phyloP scores from a whole-genome alignment of 2,888 invertebrate genomes.

The Tridacna gigas region DNA sequence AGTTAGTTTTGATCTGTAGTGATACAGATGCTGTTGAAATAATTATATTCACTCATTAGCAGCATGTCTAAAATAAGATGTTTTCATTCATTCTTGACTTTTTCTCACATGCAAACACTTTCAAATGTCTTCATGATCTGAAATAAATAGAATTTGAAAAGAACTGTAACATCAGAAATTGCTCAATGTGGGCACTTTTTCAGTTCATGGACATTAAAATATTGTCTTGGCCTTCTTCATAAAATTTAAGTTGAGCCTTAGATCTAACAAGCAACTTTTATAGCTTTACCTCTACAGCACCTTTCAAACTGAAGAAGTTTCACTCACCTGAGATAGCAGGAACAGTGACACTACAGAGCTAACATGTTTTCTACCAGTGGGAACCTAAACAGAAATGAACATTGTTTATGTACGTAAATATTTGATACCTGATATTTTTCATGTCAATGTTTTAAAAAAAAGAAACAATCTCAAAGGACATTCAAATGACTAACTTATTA shows the following conservation, averaged over 20 bases:
- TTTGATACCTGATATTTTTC: no score
- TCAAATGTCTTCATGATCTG: background rate
- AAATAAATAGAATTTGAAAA: background rate
- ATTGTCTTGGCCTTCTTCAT: no score
- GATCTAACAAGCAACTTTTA: no score
- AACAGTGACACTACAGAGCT: conserved; percentile 96
- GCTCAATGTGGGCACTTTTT: background rate
- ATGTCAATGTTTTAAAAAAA: no score
- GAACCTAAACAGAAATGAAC: conserved; percentile 39
- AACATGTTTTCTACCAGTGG: conserved; percentile 87
- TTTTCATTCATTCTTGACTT: background rate
- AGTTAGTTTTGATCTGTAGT: no score
- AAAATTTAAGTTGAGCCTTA: no score
- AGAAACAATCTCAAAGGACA: no score
- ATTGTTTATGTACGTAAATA: background rate
- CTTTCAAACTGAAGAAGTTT: background rate
- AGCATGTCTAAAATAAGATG: no score
- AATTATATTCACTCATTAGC: no score
- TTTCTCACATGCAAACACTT: background rate
- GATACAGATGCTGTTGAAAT: no score
- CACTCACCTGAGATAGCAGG: conserved; percentile 92
- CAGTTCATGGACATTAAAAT: background rate
- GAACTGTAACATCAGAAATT: background rate
- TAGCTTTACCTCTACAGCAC: no score
- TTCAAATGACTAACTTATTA: no score